Base-by-base conservation (phyloP, 2,888 invertebrate species). In the Drosophila meridiana region DNA sequence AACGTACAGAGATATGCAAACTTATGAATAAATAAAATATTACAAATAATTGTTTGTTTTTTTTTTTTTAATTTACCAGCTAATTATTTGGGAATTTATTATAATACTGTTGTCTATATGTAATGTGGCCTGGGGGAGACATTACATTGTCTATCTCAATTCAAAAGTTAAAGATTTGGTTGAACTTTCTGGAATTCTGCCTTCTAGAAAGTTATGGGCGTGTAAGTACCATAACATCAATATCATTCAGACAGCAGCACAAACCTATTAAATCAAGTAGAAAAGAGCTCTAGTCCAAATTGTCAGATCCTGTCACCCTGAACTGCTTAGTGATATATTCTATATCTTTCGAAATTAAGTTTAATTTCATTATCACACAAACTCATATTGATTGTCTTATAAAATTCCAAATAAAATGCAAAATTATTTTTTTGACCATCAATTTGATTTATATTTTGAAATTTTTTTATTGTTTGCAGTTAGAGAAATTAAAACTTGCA, bases 1-100 rank as follows among this genome's bases (percentile, higher is more conserved):
- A 79, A 73, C 81, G 36, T 85, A 87, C 73, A 85, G 80, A 82
- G 70, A 82, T 82, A 80, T 84, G 72, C 72, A 76, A 87, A 82
- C 71, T 58, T 76, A 85, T 85, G 63, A 86, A 82, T 80, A 72
- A 86, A 78, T 73, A 82, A 82, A 71, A 76, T 72, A 73, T 71
- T 79, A 79, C 43, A 58, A 34, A 45, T 26, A 26, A 57, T 34
- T 42, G 2, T 28, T 42, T 6, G 45, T 14, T 5, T 9, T 28
- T 28, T 56, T 5, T 14, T 40, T 20, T 1, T 20, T 20, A 20
- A 20, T 20, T 20, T 20, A 20, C 20, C 20, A 20, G 20, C 20
- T 20, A 20, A 20, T 20, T 20, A 20, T 20, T 20, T 20, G 0
- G 20, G 20, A 20, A 20, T 20, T 20, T 20, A 20, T 20, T 20